Base-by-base conservation (phyloP, 2,888 invertebrate species). In the Latheticus oryzae region DNA sequence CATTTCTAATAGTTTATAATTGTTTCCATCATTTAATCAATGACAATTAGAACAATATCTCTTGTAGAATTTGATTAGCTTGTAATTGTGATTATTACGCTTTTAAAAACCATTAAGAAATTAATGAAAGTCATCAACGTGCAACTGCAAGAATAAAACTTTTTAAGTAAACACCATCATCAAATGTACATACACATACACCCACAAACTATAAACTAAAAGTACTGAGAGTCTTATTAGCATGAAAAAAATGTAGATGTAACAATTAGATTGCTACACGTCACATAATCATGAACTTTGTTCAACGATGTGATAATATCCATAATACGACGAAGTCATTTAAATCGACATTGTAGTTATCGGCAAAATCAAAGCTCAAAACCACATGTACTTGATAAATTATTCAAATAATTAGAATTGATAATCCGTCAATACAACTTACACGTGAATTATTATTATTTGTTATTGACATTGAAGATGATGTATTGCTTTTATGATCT, bases 131-230 rank as follows among this genome's bases (percentile, higher is more conserved):
- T 19, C 3, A 26, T 8, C 4, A 26, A 7, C 8, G 7, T 2
- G 24, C 2, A n/a, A 2, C 8, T 2, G 8, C 3, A 3, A 19
- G 4, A 19, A 24, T 11, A 26, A 4, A 26, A 26, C 11, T 28
- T 28, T 28, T 28, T 28, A 3, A 28, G 9, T 26, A 8, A 8
- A 4, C 8, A 26, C 9, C n/a, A 5, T n/a, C 12, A 32, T 12
- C 7, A 24, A 30, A 19, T 12, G 21, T 12, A 57, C 30, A 37
- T 47, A 61, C 56, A 50, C 59, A 58, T 51, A 59, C 61, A 45
- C 60, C 60, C 52, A 60, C 60, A 57, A 62, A 40, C 48, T 58
- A 58, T 54, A 37, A 53, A 62, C 60, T 60, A 57, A 56, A 35
- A 28, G 35, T 54, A 40, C 52, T 53, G 50, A 43, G 42, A 33